Conservation (phyloP, 2,797 vertebrate species). For the Aldrovandia affinis region DNA sequence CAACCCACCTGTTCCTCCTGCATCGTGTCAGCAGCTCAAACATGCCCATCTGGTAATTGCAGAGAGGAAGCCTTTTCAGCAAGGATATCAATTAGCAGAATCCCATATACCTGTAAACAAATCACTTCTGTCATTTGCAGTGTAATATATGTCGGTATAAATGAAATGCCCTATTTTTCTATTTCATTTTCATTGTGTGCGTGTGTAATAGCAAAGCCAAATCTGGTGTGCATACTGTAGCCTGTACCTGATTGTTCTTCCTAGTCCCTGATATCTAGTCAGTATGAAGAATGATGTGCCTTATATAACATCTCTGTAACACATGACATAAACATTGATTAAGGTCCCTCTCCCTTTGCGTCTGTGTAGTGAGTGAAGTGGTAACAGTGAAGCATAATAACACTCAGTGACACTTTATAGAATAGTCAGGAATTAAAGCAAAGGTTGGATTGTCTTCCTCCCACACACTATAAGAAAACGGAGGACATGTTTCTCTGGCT, state of each 20-base stretch:
- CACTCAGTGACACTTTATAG: not conserved
- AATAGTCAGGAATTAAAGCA: not conserved
- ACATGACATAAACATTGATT: not conserved
- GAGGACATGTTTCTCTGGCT: not conserved
- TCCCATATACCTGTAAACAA: slow-evolving; percentile 31
- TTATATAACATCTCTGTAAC: not conserved
- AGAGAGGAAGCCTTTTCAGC: not conserved
- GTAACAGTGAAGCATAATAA: not conserved
- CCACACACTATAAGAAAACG: not conserved
- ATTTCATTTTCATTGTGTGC: not conserved
- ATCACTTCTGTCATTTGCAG: slow-evolving; percentile 9
- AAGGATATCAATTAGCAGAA: slow-evolving; percentile 24
- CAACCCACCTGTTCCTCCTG: not conserved
- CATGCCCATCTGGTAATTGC: not conserved
- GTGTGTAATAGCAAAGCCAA: not conserved
- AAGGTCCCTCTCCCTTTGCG: not conserved
- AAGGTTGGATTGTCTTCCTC: not conserved
- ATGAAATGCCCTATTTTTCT: not conserved
- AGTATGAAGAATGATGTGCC: not conserved
- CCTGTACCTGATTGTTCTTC: not conserved
- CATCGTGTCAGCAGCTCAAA: slow-evolving; percentile 2
- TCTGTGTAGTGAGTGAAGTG: not conserved
- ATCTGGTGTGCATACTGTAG: not conserved
- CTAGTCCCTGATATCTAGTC: no score
- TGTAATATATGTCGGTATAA: slow-evolving; percentile 6